A percentile compares a stretch with the other conserved stretches of the same genome.
phyloP scores from a whole-genome alignment of 1,140 invertebrate genomes.

The Drosophila parvula region DNA sequence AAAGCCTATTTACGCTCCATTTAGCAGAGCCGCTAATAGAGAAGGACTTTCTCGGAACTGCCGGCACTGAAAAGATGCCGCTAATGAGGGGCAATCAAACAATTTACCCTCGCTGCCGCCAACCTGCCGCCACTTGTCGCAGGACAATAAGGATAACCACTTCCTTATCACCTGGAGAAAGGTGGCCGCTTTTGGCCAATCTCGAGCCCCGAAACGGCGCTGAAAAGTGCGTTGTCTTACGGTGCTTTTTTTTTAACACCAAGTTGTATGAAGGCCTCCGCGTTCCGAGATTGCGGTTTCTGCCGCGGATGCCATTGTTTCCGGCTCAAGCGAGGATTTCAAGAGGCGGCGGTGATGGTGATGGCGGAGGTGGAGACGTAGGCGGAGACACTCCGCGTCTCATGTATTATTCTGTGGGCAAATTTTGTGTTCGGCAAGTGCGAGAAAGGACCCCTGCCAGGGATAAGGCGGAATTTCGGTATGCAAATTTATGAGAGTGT shows the following conservation, averaged over 20 bases:
- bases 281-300: conserved; percentile 20
- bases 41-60: background rate
- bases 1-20: conserved; percentile 32
- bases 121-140: conserved; percentile 23
- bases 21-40: conserved; percentile 26
- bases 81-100: conserved; percentile 65
- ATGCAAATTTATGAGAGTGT: conserved; percentile 81
- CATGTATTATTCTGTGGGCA: conserved; percentile 75
- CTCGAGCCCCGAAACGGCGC: conserved; percentile 16
- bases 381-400: conserved; percentile 38
- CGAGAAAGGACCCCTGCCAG: conserved; percentile 38
- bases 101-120: conserved; percentile 25
- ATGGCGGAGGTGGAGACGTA: background rate
- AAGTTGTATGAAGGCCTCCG: background rate
- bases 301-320: conserved; percentile 33
- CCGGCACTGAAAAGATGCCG: background rate
- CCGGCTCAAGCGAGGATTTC: conserved; percentile 59
- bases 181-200: conserved; percentile 19
- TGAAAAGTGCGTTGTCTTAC: conserved; percentile 52
- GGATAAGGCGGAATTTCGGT: conserved; percentile 68
- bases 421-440: conserved; percentile 64
- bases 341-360: conserved; percentile 27
- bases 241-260: conserved; percentile 7
- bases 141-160: conserved; percentile 54
- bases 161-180: conserved; percentile 46